Base-by-base conservation (phyloP, 1,140 invertebrate genomes). In the Oscheius sp. region DNA sequence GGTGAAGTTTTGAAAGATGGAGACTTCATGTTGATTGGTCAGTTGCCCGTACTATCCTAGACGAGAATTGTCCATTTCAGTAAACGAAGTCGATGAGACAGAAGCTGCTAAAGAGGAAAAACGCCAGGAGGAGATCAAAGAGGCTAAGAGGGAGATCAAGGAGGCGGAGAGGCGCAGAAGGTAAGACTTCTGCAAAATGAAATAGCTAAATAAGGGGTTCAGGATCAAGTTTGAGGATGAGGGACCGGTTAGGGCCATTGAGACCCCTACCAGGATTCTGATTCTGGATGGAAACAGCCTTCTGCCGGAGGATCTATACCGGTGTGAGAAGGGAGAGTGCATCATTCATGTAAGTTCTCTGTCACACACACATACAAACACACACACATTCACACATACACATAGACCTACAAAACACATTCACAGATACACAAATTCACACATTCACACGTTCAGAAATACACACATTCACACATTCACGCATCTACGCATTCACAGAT, bases 221-320 rank as follows among this genome's bases (percentile, higher is more conserved):
- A 55, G 49, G 28, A 55, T 71, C 2, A 45, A 58, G 2, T 71
- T 71, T 26, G 7, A 15, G 49, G 49, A 55, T 7, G 49, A 55
- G 28, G 23, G 15, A 4, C 28, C 49, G 15, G 49, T 55, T 23
- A 15, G 49, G 29, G 64, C 62, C n/a, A 20, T 66, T 18, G 45
- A 55, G 1, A 73, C 29, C 0, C 72, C 72, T 3, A 65, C 72
- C 1, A 74, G 29, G 36, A 34, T 73, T 0, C 45, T 82, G 13
- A 55, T 80, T 23, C 63, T 82, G 46, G 80, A 82, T 42, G 80
- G 80, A 46, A 73, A 82, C 52, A 76, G 65, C 55, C 69, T 82
- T 18, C 65, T 59, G 13, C 62, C 78, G 4, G 52, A 66, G 23
- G 80, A 82, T 74, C 71, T 82, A n/a, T 78, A 82, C 3, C 68